Evolutionary conservation across 2,113 vertebrate genomes (phyloP), one percentile per base, ranked within the genome.

Genomic region (Otus sunia): DNA sequence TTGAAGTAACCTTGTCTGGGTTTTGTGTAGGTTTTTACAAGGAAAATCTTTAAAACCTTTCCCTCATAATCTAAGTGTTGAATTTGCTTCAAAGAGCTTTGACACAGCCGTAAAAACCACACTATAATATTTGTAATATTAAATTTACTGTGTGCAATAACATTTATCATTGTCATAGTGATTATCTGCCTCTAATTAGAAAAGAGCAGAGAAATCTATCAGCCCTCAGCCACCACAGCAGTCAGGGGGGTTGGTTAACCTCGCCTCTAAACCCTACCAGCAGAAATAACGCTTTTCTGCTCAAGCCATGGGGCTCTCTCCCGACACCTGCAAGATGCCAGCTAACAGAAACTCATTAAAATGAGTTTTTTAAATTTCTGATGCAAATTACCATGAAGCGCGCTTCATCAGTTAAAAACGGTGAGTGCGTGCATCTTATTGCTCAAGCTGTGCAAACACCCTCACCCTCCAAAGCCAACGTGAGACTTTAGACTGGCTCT

Each of bases 121-220:
- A 8, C 73, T 64, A 4, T 94, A 90, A 79, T 97, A 89, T 88
- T 94, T 96, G 67, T 88, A 88, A 86, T 93, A 94, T 93, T 94
- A 74, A 91, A 94, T 95, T 92, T 96, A 78, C 75, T 69, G 67
- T 21, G 45, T 63, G 86, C 82, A 78, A 13, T 93, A 72, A 63
- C 91, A 86, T 97, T 92, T 96, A 36, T 96, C 95, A 80, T 64
- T 96, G 94, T 93, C 92, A 86, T 9, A 19, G 75, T 78, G 85
- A 96, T 97, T 94, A 97, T 96, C 92, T 96, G 62, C 89, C 52
- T 93, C 84, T 96, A 95, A 96, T 96, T 96, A 95, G 85, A 85
- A 81, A 79, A 43, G 71, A 93, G 56, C 92, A 88, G 89, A 68
- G 83, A 55, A 90, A 81, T 91, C 75, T 56, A 81, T 93, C 74